Evolutionary conservation across 2,113 vertebrate species (phyloP).

Genomic region (Chionodraco myersi): DNA sequence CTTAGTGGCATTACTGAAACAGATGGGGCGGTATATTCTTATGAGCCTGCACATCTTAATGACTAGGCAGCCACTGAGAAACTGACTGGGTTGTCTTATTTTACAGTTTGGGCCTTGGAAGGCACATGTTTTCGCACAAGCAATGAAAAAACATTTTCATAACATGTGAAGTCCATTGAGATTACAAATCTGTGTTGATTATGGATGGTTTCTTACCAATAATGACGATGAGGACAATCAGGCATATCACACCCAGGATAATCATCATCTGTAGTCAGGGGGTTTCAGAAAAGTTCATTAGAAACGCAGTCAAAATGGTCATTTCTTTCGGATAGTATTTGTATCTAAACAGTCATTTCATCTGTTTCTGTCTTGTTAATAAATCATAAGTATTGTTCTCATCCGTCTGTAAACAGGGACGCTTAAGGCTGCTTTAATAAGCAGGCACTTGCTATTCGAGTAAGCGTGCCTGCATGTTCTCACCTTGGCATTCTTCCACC

Average conservation of each 20-base stretch:
- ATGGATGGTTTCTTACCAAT: slow-evolving; percentile 86
- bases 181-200: no score
- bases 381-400: not conserved
- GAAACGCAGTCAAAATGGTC: not conserved
- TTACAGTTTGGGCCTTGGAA: not conserved
- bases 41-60: no score
- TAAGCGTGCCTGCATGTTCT: slow-evolving; percentile 20
- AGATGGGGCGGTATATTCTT: no score
- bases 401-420: not conserved
- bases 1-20: no score
- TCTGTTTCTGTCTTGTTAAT: not conserved
- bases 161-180: no score
- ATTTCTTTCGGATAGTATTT: not conserved
- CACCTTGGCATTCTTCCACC: slow-evolving; percentile 97
- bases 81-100: not conserved
- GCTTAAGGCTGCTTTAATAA: not conserved
- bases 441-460: not conserved
- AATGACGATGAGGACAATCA: slow-evolving; percentile 94
- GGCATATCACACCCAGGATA: slow-evolving; percentile 90
- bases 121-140: not conserved
- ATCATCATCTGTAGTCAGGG: slow-evolving; percentile 92
- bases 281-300: slow-evolving; percentile 28
- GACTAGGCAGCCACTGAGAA: not conserved
- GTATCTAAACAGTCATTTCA: no score
- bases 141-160: not conserved